A percentile compares a stretch with the other conserved stretches of the same genome.
phyloP scores from a whole-genome alignment of 2,113 vertebrate genomes.

The Tyto alba region DNA sequence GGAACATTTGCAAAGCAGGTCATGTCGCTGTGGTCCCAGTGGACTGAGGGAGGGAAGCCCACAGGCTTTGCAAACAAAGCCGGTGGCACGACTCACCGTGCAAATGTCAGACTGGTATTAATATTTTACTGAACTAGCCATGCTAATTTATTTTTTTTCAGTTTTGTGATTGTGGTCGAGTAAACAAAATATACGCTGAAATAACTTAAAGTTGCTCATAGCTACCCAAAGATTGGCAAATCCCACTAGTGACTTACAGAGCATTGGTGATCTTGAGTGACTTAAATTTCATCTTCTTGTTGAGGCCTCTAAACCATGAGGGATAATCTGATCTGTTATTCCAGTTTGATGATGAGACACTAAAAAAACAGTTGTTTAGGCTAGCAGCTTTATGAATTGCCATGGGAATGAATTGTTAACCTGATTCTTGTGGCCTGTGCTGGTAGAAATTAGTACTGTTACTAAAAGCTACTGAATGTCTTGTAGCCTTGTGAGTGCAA shows the following conservation, averaged over 20 bases:
- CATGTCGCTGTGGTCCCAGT: background rate
- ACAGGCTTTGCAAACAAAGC: background rate
- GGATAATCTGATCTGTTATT: background rate
- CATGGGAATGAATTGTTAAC: background rate
- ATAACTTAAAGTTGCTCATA: background rate
- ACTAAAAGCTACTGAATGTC: background rate
- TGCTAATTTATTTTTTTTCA: background rate
- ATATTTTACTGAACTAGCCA: background rate
- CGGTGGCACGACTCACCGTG: accelerated
- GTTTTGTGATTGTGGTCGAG: background rate
- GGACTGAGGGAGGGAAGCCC: background rate
- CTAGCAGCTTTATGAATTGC: background rate
- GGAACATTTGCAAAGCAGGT: background rate
- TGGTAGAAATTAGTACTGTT: background rate
- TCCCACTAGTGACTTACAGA: background rate
- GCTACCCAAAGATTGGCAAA: background rate
- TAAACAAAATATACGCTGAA: background rate
- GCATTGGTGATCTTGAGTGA: background rate
- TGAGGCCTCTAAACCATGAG: background rate
- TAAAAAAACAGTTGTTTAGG: background rate
- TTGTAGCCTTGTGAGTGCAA: background rate
- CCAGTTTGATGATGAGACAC: background rate
- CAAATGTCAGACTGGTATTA: background rate
- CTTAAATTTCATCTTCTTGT: background rate
- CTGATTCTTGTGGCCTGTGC: background rate